Conservation (phyloP, 2,888 invertebrate species). For the Dysmachus trigonus region DNA sequence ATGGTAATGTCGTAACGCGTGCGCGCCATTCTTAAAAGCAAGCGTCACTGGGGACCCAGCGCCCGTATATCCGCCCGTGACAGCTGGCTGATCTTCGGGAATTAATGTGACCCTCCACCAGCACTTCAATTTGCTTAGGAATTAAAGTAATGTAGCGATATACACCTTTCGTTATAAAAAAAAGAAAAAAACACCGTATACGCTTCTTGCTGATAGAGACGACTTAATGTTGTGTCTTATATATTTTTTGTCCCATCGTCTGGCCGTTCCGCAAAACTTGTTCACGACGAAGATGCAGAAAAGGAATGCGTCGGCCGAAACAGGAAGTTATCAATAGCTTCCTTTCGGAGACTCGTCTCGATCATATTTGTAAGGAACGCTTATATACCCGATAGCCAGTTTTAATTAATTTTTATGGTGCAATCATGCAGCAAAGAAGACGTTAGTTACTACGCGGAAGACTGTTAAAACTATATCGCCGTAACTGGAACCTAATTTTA, state of each 20-base stretch:
- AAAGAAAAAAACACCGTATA: background rate
- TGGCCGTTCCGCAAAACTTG: background rate
- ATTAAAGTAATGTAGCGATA: background rate
- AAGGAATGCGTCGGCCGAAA: background rate
- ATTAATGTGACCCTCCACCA: background rate
- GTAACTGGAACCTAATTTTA: background rate
- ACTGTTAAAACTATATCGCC: background rate
- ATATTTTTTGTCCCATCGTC: background rate
- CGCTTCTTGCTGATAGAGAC: background rate
- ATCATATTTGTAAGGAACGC: background rate
- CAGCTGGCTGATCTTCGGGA: conserved; percentile 5
- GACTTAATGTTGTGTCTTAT: background rate
- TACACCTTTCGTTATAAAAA: background rate
- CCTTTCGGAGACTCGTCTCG: background rate
- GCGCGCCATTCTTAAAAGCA: background rate
- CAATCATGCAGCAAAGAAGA: background rate
- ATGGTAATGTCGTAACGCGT: background rate
- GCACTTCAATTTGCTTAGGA: background rate
- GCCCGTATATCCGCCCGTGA: conserved; percentile 15
- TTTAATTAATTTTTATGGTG: background rate
- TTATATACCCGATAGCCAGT: background rate
- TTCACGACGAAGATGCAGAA: background rate
- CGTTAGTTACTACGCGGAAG: background rate
- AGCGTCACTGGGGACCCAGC: background rate
- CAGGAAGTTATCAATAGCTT: background rate